A percentile compares a stretch with the other conserved stretches of the same genome.
Conservation (phyloP, 2,888 invertebrate genomes). For the Macropis europaea region DNA sequence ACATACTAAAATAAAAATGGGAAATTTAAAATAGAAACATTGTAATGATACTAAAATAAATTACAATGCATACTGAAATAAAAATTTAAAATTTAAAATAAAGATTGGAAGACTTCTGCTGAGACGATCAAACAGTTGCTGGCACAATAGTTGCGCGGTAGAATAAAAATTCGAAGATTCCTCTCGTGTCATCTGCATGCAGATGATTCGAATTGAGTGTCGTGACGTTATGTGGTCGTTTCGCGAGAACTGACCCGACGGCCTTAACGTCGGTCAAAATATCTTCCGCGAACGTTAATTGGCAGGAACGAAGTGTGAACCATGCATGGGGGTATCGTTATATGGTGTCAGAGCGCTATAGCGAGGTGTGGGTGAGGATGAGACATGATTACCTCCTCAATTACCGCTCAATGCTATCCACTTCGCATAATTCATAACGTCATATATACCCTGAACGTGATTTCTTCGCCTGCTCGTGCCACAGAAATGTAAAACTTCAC, state of each 20-base stretch:
- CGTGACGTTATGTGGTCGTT: slow-evolving; percentile 10
- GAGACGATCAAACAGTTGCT: no score
- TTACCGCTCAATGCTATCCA: slow-evolving; percentile 75
- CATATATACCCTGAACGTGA: slow-evolving; percentile 60
- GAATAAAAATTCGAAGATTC: no score
- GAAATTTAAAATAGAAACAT: no score
- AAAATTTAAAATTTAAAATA: no score
- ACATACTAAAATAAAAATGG: no score
- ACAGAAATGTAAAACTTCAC: slow-evolving; percentile 15
- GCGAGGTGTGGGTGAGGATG: slow-evolving; percentile 71
- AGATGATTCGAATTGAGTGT: no score
- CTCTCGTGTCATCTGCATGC: no score
- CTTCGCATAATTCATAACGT: slow-evolving; percentile 71
- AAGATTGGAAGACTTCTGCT: no score
- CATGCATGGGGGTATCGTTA: slow-evolving; percentile 62
- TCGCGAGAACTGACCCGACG: slow-evolving; percentile 10
- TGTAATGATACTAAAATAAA: no score
- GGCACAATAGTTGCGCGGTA: no score
- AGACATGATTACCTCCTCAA: slow-evolving; percentile 76
- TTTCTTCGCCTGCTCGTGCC: slow-evolving; percentile 39
- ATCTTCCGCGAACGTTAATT: slow-evolving; percentile 59
- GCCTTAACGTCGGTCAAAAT: slow-evolving; percentile 50
- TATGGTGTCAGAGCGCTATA: slow-evolving; percentile 52
- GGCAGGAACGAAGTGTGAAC: slow-evolving; percentile 67
- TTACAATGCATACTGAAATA: no score